Evolutionary conservation across 2,113 vertebrate species (phyloP).

Genomic region (Zosterops borbonicus): DNA sequence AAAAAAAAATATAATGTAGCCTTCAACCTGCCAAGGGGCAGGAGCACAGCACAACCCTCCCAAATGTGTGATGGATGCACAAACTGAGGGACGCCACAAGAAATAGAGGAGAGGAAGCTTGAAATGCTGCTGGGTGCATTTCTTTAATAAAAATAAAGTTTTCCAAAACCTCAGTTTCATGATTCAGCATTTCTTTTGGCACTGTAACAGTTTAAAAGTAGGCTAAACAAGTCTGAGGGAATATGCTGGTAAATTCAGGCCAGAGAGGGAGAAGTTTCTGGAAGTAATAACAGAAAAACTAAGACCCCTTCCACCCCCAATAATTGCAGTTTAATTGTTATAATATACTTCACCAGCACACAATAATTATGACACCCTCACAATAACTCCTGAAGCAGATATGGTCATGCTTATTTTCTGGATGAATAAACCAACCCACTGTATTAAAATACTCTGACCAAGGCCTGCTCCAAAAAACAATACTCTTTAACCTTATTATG

Average conservation of each 20-base stretch:
- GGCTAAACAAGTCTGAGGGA: slow-evolving; percentile 24
- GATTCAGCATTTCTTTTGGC: slow-evolving; percentile 67
- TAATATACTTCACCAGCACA: not conserved
- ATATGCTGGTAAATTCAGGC: not conserved
- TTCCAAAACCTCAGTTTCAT: slow-evolving; percentile 59
- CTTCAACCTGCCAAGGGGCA: slow-evolving; percentile 2
- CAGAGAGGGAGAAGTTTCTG: not conserved
- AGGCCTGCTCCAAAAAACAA: not conserved
- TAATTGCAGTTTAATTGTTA: not conserved
- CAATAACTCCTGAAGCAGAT: not conserved
- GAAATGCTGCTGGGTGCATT: slow-evolving; percentile 52
- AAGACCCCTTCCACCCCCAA: not conserved
- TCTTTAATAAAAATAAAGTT: slow-evolving; percentile 58
- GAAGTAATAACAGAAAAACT: not conserved
- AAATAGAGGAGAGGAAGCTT: not conserved
- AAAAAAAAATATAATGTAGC: not conserved
- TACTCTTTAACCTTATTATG: not conserved
- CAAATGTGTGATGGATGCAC: not conserved
- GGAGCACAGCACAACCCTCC: not conserved
- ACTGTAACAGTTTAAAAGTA: slow-evolving; percentile 28
- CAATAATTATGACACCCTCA: not conserved
- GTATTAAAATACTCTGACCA: not conserved
- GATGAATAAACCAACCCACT: not conserved
- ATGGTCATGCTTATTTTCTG: not conserved
- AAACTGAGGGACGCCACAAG: not conserved